Conservation (phyloP, 1,140 invertebrate genomes). For the Pseudomyrmex flavicornis region DNA sequence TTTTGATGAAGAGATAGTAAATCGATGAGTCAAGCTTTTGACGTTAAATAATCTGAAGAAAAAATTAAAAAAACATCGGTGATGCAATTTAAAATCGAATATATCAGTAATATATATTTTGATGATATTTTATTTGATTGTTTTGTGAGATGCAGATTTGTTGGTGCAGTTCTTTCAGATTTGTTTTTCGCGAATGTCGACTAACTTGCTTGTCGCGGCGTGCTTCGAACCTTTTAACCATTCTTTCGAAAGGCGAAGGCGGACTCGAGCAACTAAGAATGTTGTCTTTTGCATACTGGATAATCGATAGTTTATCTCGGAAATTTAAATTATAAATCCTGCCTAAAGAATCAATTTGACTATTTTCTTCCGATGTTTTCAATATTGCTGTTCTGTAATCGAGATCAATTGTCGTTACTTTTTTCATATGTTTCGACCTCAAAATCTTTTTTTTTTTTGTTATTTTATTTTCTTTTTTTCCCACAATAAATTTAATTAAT, state of each 20-base stretch:
- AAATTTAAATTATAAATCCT: background rate
- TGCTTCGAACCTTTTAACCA: background rate
- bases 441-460: slow-evolving; percentile 18
- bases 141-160: background rate
- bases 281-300: background rate
- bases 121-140: background rate
- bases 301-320: background rate
- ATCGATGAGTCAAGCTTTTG: slow-evolving; percentile 1
- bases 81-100: background rate
- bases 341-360: background rate
- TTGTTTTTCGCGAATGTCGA: background rate
- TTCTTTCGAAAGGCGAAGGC: background rate
- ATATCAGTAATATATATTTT: background rate
- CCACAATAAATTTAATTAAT: background rate
- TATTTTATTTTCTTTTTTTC: background rate
- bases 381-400: background rate
- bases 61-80: background rate
- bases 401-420: background rate
- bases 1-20: slow-evolving; percentile 7
- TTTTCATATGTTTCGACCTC: no score
- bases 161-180: background rate
- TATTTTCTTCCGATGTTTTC: background rate
- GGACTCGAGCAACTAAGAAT: background rate
- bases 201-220: background rate
- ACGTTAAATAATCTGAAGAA: background rate